Base-by-base conservation (phyloP, 2,113 vertebrate species). In the Cichladusa arquata region DNA sequence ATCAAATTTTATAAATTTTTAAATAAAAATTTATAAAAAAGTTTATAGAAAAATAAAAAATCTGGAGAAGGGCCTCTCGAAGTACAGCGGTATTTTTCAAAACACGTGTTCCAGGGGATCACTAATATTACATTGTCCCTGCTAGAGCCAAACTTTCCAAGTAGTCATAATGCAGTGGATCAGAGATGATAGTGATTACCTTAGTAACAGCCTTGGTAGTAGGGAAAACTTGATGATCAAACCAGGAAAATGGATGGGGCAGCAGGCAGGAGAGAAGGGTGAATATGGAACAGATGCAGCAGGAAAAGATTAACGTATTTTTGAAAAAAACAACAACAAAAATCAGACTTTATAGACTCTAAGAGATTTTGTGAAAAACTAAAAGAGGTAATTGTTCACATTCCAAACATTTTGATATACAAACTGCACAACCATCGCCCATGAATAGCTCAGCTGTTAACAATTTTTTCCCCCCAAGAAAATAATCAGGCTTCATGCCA, bases 331-430 rank as follows among this genome's bases (percentile, higher is more conserved):
- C 24, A 98, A 74, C 85, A 85, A 81, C 26, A 66, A 42, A 54
- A 66, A 18, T 83, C 85, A 93, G 94, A 98, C 98, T 98, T 97
- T 97, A 97, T 98, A 98, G 98, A 98, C 97, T 97, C 92, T 97
- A 98, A 97, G 97, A 97, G 96, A 97, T 92, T 80, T 97, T 97
- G 97, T 98, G 98, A 98, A 98, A 99, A 99, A 98, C 95, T 98
- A 97, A 98, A 98, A 98, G 98, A 98, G 96, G 97, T 98, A 98
- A 99, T 98, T 99, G 98, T 98, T 98, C 98, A 92, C 98, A 99
- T 99, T 99, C 98, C 98, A 98, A 98, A 98, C 95, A 97, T 98
- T 99, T 98, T 98, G 97, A 98, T 98, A 98, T 91, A 98, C 98
- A 99, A 99, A 99, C 98, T 98, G 95, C 96, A 78, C 96, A 98